Base-by-base conservation (phyloP, 2,888 invertebrate species). In the Lamproptera curius region DNA sequence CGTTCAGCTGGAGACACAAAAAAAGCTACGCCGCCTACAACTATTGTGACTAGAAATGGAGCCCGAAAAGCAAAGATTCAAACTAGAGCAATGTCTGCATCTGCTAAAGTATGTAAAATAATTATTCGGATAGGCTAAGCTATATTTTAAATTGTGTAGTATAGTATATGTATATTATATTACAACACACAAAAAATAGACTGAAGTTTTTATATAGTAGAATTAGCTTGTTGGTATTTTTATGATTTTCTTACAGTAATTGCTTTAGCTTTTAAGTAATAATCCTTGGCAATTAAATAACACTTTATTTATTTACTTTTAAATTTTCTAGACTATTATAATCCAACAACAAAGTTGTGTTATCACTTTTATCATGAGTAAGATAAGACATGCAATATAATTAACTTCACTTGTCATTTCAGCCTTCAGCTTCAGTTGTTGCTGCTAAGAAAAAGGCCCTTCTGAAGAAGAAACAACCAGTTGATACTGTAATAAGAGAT, bases 371-470 rank as follows among this genome's bases (percentile, higher is more conserved):
- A 44, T 49, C 43, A 40, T 26, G n/a, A 6, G 1, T 31, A 5
- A 31, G 36, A 44, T 44, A 44, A 11, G 13, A 34, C 6, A 9
- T 36, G 16, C 20, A 35, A 46, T 49, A 38, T 31, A 38, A 41
- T n/a, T 37, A 9, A 20, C 44, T 51, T 48, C 51, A 16, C 48
- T 34, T 65, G 65, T 41, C 42, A 17, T 44, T 44, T 8, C 59
- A 87, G 86, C 79, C 85, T 2, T 92, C 89, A 45, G 81, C 90
- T 40, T 89, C 90, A 35, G 65, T 93, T 36, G 62, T 91, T n/a
- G 92, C 92, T 57, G 92, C 92, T 2, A 93, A 93, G 70, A 90
- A 89, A 58, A 92, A 91, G 58, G 92, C 91, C 17, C 89, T 89
- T 52, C 83, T 89, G 40, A 91, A 89, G 61, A 90, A 91, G 57